phyloP scores from a whole-genome alignment of 1,140 invertebrate genomes.

The Dendroctonus valens region DNA sequence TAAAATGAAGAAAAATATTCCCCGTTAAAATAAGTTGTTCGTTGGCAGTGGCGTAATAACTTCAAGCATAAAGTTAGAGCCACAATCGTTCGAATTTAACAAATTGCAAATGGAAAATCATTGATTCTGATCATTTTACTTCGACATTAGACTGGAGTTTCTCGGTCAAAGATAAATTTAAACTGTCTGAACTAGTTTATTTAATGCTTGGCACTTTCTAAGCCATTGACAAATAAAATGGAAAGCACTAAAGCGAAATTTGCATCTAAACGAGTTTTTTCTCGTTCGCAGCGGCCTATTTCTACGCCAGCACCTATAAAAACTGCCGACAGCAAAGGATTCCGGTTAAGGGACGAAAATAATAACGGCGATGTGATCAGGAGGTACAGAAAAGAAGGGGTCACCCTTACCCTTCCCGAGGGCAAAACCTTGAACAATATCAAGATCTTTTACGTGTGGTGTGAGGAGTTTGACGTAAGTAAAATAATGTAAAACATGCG shows the following conservation, averaged over 20 bases:
- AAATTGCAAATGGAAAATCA: too few relatives aligned
- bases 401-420: constrained; percentile 82
- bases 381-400: constrained; percentile 73
- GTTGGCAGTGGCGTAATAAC: too few relatives aligned
- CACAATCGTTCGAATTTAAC: too few relatives aligned
- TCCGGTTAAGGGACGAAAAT: constrained; percentile 76
- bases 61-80: too few relatives aligned
- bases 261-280: constrained; percentile 9
- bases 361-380: constrained; percentile 70
- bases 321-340: constrained; percentile 65
- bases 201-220: too few relatives aligned
- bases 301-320: constrained; percentile 71
- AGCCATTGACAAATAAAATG: too few relatives aligned
- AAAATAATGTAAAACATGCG: constrained; percentile 3
- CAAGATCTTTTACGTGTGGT: constrained; percentile 88
- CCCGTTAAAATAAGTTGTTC: too few relatives aligned
- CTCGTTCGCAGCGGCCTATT: constrained; percentile 73
- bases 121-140: too few relatives aligned
- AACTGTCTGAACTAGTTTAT: too few relatives aligned
- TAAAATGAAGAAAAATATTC: too few relatives aligned
- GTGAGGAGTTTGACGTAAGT: constrained; percentile 82
- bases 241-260: neutral
- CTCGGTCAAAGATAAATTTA: too few relatives aligned
- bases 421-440: constrained; percentile 79
- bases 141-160: too few relatives aligned